Percentiles rank a stretch among this genome's conserved stretches.
phyloP scores from a whole-genome alignment of 30 jellyfish, hydroid and myxozoan species.

The Sanderia malayensis region DNA sequence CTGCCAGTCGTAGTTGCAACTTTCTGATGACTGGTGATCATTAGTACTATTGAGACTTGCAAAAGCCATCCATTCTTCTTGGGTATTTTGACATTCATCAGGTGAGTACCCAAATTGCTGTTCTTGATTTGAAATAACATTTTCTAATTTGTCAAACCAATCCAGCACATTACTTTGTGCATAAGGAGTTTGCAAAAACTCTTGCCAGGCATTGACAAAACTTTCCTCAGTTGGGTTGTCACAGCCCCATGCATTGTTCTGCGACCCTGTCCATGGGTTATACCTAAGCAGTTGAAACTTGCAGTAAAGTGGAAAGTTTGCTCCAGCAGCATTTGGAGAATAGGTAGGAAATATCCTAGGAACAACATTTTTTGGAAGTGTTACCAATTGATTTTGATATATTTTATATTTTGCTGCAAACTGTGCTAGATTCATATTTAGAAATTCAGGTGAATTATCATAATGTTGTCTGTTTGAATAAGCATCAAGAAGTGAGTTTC shows the following conservation, averaged over 20 bases:
- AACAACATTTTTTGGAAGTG: not conserved
- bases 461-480: slow-evolving; percentile 16
- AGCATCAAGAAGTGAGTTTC: slow-evolving; percentile 17
- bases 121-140: slow-evolving; percentile 1
- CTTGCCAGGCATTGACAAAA: not conserved
- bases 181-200: slow-evolving; percentile 8
- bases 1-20: slow-evolving; percentile 19
- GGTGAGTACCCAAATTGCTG: not conserved
- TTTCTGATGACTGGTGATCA: not conserved
- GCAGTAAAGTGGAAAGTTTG: slow-evolving; percentile 19
- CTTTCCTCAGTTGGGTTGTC: slow-evolving; percentile 6
- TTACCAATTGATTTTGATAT: not conserved
- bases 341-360: slow-evolving; percentile 22
- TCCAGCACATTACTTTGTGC: slow-evolving; percentile 12
- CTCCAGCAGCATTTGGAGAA: slow-evolving; percentile 29
- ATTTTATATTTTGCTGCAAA: slow-evolving; percentile 9
- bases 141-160: slow-evolving; percentile 9
- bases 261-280: slow-evolving; percentile 27
- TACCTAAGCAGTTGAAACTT: slow-evolving; percentile 22
- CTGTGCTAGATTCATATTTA: slow-evolving; percentile 10
- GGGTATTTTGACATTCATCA: not conserved
- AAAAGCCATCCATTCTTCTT: slow-evolving; percentile 23
- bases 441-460: not conserved
- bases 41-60: not conserved
- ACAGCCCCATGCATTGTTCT: slow-evolving; percentile 13